Evolutionary conservation across 2,888 invertebrate species (phyloP).

Genomic region (Cephus rjabovi): DNA sequence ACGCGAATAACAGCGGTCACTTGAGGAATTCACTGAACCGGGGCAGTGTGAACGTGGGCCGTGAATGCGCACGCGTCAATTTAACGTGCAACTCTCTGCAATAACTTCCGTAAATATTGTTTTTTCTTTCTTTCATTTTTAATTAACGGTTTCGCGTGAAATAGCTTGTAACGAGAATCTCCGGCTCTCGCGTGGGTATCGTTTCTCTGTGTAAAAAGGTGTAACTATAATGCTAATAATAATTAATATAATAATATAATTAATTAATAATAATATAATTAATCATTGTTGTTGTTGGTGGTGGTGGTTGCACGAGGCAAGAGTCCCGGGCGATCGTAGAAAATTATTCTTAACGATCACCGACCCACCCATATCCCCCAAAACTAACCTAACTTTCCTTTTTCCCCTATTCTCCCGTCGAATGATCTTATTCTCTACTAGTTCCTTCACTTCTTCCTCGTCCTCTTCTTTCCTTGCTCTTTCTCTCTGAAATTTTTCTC

Average conservation of each 20-base stretch:
- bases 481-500: not conserved
- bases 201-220: conserved; percentile 62
- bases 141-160: not conserved
- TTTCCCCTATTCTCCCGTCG: not conserved
- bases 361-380: not conserved
- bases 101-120: not conserved
- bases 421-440: conserved; percentile 9
- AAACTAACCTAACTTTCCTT: not conserved
- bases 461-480: not conserved
- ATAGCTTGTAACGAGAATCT: not conserved
- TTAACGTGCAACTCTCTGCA: not conserved
- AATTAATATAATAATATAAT: conserved; percentile 55
- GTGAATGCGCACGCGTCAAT: not conserved
- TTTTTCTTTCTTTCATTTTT: not conserved
- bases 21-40: not conserved
- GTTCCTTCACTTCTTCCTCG: not conserved
- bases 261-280: conserved; percentile 42
- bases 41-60: not conserved
- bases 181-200: conserved; percentile 8
- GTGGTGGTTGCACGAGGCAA: conserved; percentile 58
- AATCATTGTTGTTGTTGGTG: conserved; percentile 24
- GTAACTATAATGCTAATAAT: conserved; percentile 62
- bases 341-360: not conserved
- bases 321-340: conserved; percentile 54
- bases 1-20: not conserved